These are phyloP conservation scores for Zophobas morio DNA, from an alignment of 1,140 invertebrate species.

Conservation along the genomic window DNA sequence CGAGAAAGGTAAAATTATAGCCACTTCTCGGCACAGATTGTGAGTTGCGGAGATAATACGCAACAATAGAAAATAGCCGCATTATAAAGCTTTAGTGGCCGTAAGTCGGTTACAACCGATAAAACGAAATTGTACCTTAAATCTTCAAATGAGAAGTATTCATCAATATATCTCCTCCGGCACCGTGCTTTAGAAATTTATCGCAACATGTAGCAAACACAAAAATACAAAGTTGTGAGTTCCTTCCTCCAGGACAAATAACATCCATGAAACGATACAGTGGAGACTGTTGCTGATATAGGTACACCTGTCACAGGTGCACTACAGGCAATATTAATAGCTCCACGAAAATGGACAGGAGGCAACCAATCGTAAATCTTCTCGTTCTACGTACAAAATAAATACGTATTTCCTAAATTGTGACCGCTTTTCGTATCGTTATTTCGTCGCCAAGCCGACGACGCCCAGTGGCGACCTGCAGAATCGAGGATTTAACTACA, in stretches of 20 bases:
- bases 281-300: constrained; percentile 22
- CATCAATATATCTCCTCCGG: constrained; percentile 41
- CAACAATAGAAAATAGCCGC: constrained; percentile 37
- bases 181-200: constrained; percentile 38
- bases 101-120: constrained; percentile 15
- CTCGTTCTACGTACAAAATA: background rate
- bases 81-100: constrained; percentile 41
- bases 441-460: too few species aligned
- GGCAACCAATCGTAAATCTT: background rate
- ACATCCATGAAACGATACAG: constrained; percentile 11
- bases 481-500: too few species aligned
- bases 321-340: constrained; percentile 10
- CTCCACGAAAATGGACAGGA: background rate
- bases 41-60: constrained; percentile 17
- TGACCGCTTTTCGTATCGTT: background rate
- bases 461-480: too few species aligned
- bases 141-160: constrained; percentile 41
- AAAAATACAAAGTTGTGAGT: constrained; percentile 36
- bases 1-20: constrained; percentile 8
- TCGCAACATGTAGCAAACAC: constrained; percentile 33
- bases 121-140: constrained; percentile 37
- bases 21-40: background rate
- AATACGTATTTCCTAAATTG: background rate
- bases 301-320: constrained; percentile 16
- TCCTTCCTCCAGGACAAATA: background rate